Evolutionary conservation across 2,888 invertebrate genomes (phyloP).

Genomic region (Sesia bembeciformis): DNA sequence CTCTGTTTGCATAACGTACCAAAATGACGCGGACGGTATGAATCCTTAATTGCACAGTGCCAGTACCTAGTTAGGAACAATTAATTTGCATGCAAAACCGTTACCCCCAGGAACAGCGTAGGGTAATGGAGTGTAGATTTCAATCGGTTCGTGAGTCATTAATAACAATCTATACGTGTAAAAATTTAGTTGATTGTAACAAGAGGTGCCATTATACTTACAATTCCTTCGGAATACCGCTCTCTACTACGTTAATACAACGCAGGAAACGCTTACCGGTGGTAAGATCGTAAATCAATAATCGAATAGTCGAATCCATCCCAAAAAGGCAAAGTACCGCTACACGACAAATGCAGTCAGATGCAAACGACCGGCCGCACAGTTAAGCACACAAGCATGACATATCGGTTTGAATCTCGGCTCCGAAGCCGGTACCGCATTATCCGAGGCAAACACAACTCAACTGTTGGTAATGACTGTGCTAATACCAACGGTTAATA

Average conservation of each 20-base stretch:
- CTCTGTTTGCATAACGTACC: slow-evolving; percentile 47
- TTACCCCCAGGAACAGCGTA: neutral
- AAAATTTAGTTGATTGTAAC: slow-evolving; percentile 7
- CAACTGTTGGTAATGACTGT: slow-evolving; percentile 22
- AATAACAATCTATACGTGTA: slow-evolving; percentile 1
- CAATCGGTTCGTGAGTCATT: slow-evolving; percentile 5
- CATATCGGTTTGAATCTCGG: slow-evolving; percentile 29
- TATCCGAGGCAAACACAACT: slow-evolving; percentile 34
- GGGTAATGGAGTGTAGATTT: slow-evolving; percentile 5
- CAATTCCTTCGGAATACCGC: too few species aligned
- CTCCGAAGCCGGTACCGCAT: slow-evolving; percentile 14
- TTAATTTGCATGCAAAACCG: neutral
- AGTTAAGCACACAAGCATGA: slow-evolving; percentile 35
- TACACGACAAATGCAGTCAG: slow-evolving; percentile 39
- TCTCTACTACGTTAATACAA: too few species aligned
- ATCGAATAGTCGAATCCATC: slow-evolving; percentile 23
- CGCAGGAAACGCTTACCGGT: neutral
- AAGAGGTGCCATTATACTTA: too few species aligned
- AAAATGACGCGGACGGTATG: slow-evolving; percentile 29
- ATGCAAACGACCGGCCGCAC: slow-evolving; percentile 38
- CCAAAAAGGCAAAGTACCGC: slow-evolving; percentile 47
- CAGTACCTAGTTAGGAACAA: neutral
- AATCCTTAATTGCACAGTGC: slow-evolving; percentile 26
- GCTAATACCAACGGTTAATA: slow-evolving; percentile 19
- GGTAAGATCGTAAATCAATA: slow-evolving; percentile 27